These are phyloP conservation scores for Silurus aristotelis DNA, from an alignment of 2,797 vertebrate genomes.

Conservation along the genomic window DNA sequence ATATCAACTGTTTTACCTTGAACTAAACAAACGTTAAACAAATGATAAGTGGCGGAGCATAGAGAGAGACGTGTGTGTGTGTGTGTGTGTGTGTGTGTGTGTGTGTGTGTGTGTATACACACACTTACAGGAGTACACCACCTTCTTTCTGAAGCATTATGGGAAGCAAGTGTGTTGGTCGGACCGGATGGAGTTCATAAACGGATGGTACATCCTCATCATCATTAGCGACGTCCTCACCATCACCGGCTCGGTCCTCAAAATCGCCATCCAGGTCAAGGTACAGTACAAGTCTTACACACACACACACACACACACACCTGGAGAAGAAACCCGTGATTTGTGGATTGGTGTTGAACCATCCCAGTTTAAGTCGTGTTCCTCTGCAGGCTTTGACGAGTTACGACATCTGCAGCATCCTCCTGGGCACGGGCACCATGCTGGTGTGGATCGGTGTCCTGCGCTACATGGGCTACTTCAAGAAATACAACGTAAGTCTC, in stretches of 20 bases:
- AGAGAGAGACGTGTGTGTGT: not conserved
- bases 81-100: not conserved
- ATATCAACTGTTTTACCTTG: too few species aligned
- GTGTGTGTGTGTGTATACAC: constrained; percentile 17
- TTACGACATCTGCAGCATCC: constrained; percentile 93
- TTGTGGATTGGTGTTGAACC: not conserved
- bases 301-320: not conserved
- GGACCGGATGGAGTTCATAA: constrained; percentile 89
- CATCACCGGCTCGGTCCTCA: constrained; percentile 87
- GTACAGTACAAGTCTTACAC: constrained; percentile 55
- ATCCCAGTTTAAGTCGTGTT: too few species aligned
- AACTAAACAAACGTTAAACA: too few species aligned
- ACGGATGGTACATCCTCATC: constrained; percentile 92
- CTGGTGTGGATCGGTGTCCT: constrained; percentile 94
- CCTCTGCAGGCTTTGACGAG: constrained; percentile 79
- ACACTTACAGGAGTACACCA: constrained; percentile 78
- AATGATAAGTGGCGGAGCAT: not conserved
- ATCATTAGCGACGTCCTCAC: constrained; percentile 85
- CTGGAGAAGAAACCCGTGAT: not conserved
- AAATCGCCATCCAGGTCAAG: constrained; percentile 93
- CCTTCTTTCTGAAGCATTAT: constrained; percentile 73
- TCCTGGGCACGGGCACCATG: constrained; percentile 91
- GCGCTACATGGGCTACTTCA: constrained; percentile 92
- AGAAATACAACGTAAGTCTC: constrained; percentile 90
- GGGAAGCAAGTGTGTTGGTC: constrained; percentile 77